Evolutionary conservation across 2,888 invertebrate genomes (phyloP), one percentile per base, ranked within the genome.

Genomic region (Platynereis dumerilii): DNA sequence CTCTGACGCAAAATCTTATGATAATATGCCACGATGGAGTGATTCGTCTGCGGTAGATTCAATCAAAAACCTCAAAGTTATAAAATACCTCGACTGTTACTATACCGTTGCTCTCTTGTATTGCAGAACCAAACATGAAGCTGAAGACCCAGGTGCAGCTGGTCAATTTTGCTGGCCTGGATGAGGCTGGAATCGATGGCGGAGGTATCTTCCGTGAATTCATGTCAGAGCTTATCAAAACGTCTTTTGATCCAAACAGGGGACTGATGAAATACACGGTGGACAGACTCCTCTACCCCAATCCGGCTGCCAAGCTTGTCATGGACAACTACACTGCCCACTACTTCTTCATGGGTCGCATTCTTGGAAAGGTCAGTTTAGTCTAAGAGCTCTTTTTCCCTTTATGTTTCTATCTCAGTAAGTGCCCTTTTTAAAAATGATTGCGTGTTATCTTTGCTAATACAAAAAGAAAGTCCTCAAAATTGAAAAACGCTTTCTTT

Each of bases 181-280:
- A 94, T 75, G 98, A 99, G 83, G 94, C 94, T 0, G 99, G 98
- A 0, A 93, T 98, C 1, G 99, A 99, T 82, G 98, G 98, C 1
- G 98, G 98, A 1, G 98, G 98, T 0, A 89, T 99, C 17, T 96
- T 96, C 80, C 88, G 97, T 56, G 99, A 99, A 84, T 98, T 98
- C 82, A 87, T 98, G 2, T 92, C 92, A 0, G 96, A 97, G 83
- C 87, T 98, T 12, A 87, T 98, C 29, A 95, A 94, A 87, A 94
- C 96, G 0, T 93, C 79, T 0, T 97, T 97, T 80, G 96, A 98
- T 86, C 96, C 98, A 0, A 96, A 96, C 83, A 87, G 97, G 62
- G 98, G 98, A 0, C 91, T 98, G 81, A 96, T 96, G 82, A 86
- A 88, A 65, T 84, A 94, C 58, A 96, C 96, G 2, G 84, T 94